Evolutionary conservation across 92 coral and sea anemone genomes (phyloP).

Genomic region (Paramuricea clavata): DNA sequence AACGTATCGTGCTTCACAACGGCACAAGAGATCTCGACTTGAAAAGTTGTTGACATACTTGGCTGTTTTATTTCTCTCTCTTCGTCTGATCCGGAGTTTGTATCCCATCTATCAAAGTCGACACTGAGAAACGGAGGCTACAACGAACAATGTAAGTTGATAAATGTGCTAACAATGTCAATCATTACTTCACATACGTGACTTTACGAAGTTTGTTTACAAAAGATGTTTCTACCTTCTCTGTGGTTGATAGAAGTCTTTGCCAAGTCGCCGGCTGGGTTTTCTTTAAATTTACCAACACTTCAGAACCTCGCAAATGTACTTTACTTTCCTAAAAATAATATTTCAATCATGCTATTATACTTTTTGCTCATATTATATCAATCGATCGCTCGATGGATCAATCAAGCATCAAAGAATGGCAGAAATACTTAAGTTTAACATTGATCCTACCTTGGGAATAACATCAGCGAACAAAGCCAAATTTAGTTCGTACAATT

Average conservation of each 20-base stretch:
- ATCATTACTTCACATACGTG: no score
- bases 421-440: no score
- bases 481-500: constrained; percentile 81
- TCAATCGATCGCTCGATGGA: no score
- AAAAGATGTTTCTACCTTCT: constrained; percentile 87
- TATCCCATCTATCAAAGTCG: constrained; percentile 95
- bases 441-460: constrained; percentile 71
- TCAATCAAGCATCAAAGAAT: no score
- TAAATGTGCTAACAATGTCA: no score
- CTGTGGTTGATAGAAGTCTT: constrained; percentile 73
- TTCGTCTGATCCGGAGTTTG: constrained; percentile 86
- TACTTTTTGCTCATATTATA: no score
- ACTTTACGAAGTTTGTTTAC: no score
- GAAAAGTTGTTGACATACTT: constrained; percentile 12
- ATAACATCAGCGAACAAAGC: constrained; percentile 72
- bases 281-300: constrained; percentile 77
- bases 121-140: constrained; percentile 80
- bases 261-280: constrained; percentile 75
- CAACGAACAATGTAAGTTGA: neutral
- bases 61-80: constrained; percentile 55
- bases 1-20: no score
- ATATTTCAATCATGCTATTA: neutral
- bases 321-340: constrained; percentile 76
- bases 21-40: no score
- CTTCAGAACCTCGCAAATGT: constrained; percentile 83